These are phyloP conservation scores for Oreochromis tanganicae DNA, from an alignment of 2,113 vertebrate species.

Conservation along the genomic window DNA sequence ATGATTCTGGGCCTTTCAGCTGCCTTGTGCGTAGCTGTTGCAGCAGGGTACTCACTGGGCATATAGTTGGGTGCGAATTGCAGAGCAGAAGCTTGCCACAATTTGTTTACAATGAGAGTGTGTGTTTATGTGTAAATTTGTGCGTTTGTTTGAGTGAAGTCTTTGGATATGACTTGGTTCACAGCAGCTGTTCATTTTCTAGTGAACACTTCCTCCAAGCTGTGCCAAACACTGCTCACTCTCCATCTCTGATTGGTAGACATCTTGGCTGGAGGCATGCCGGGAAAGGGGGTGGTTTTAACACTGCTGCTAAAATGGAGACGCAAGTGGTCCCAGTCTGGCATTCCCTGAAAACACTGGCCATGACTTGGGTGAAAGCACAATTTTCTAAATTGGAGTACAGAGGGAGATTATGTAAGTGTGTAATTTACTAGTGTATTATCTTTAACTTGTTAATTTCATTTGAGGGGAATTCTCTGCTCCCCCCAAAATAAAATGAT, in stretches of 20 bases:
- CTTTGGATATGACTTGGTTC: conserved; percentile 22
- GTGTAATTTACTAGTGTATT: background rate
- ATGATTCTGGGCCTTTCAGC: background rate
- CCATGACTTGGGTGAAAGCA: background rate
- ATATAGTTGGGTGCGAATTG: background rate
- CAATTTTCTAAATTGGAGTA: background rate
- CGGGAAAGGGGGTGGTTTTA: background rate
- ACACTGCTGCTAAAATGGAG: background rate
- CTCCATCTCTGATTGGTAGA: conserved; percentile 32
- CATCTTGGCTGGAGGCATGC: conserved; percentile 15
- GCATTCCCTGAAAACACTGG: background rate
- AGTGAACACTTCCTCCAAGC: conserved; percentile 12
- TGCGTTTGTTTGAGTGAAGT: background rate
- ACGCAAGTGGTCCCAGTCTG: background rate
- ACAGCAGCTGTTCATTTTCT: conserved; percentile 39
- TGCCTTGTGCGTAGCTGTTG: background rate
- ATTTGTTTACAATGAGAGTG: background rate
- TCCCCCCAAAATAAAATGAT: background rate
- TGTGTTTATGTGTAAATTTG: background rate
- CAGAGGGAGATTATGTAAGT: background rate
- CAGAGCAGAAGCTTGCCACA: background rate
- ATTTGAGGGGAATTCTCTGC: background rate
- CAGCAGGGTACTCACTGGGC: background rate
- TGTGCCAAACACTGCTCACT: background rate
- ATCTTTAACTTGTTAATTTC: background rate